Conservation (phyloP, 2,113 vertebrate genomes). For the Perca fluviatilis region DNA sequence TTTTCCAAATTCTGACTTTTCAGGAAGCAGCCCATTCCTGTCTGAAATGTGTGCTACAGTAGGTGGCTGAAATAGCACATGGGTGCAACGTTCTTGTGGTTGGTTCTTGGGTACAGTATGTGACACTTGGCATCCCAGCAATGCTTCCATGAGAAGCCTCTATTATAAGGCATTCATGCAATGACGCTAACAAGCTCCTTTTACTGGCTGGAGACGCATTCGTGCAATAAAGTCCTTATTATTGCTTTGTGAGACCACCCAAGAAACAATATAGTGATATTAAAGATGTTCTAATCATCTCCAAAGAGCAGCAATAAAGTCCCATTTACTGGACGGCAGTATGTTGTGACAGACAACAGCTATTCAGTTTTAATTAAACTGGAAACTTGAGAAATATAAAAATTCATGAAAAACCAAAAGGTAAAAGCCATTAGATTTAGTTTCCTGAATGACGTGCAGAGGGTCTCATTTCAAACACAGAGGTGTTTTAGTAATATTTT, state of each 20-base stretch:
- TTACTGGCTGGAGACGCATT: constrained; percentile 48
- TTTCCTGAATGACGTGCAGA: constrained; percentile 44
- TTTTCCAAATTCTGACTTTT: constrained; percentile 59
- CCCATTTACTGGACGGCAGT: constrained; percentile 23
- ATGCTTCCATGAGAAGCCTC: constrained; percentile 63
- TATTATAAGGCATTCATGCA: constrained; percentile 66
- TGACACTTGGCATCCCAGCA: constrained; percentile 70
- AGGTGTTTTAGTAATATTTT: constrained; percentile 38
- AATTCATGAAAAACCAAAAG: not conserved
- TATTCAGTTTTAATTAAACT: constrained; percentile 52
- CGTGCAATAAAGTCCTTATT: constrained; percentile 52
- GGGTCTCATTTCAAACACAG: constrained; percentile 41
- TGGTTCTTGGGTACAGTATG: constrained; percentile 64
- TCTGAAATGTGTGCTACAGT: constrained; percentile 49
- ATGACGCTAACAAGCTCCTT: constrained; percentile 70
- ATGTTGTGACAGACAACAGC: constrained; percentile 29
- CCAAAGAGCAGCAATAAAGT: constrained; percentile 11
- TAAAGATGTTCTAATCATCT: constrained; percentile 39
- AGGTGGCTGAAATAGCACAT: constrained; percentile 66
- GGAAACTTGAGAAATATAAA: constrained; percentile 29
- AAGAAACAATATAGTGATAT: constrained; percentile 44
- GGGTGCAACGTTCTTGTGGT: constrained; percentile 75
- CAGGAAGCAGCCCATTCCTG: constrained; percentile 43
- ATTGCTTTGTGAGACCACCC: constrained; percentile 65
- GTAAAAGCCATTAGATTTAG: constrained; percentile 17